Evolutionary conservation across 2,888 invertebrate species (phyloP).

Genomic region (Cancer borealis): DNA sequence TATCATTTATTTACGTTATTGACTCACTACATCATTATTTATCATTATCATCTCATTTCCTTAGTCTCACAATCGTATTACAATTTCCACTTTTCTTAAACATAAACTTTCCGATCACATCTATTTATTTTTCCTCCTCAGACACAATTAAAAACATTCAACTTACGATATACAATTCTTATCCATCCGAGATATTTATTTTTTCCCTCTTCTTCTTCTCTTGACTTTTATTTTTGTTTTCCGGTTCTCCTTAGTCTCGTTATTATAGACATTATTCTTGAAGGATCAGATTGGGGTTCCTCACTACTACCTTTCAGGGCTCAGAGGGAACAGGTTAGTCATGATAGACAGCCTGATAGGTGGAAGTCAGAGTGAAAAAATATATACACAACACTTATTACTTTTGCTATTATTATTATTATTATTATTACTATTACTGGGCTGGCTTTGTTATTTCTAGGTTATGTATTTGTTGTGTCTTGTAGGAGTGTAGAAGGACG

Average conservation of each 20-base stretch:
- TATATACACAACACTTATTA: neutral
- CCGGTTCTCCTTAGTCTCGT: neutral
- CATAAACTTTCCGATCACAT: neutral
- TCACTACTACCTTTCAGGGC: neutral
- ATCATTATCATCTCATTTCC: too few species aligned
- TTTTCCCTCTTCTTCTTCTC: constrained; percentile 13
- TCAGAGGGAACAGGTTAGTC: neutral
- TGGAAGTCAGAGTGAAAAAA: neutral
- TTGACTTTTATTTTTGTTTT: neutral
- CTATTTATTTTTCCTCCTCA: neutral
- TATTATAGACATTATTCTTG: neutral
- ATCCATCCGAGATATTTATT: neutral
- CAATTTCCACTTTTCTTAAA: neutral
- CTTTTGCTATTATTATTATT: neutral
- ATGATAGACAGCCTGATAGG: neutral
- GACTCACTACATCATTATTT: too few species aligned
- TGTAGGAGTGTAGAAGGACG: too few species aligned
- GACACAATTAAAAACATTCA: neutral
- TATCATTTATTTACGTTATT: too few species aligned
- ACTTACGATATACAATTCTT: neutral
- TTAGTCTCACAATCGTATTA: neutral
- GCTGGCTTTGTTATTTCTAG: neutral
- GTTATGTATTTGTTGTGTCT: too few species aligned
- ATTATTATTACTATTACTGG: neutral
- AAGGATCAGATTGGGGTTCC: neutral